These are phyloP conservation scores for Echinarachnius parma DNA, from an alignment of 53 echinoderm and acorn worm genomes.

Conservation along the genomic window DNA sequence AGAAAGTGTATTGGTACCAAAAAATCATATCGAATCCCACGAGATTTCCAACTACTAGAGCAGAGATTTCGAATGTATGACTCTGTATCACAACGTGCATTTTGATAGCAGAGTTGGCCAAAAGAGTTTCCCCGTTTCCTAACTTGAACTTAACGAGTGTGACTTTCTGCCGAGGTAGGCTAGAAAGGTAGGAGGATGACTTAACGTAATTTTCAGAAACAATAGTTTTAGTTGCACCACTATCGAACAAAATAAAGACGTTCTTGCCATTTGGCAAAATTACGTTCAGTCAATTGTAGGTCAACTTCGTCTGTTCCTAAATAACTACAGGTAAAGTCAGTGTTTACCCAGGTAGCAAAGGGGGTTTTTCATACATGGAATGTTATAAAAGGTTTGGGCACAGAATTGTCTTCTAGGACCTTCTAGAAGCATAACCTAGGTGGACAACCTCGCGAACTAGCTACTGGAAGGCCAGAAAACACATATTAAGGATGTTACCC, in stretches of 20 bases:
- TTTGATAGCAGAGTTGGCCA: background rate
- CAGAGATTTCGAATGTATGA: conserved; percentile 15
- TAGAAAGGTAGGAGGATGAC: conserved; percentile 13
- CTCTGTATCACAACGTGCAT: background rate
- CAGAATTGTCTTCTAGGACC: too few relatives aligned
- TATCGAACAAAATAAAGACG: conserved; percentile 39
- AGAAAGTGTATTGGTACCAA: conserved; percentile 29
- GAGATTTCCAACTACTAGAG: conserved; percentile 2
- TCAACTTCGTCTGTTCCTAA: too few relatives aligned
- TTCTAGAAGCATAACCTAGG: too few relatives aligned
- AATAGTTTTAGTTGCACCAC: conserved; percentile 41
- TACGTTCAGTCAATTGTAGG: too few relatives aligned
- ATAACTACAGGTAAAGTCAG: conserved; percentile 2
- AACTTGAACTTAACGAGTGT: background rate
- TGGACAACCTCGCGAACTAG: too few relatives aligned
- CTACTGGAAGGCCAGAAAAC: too few relatives aligned
- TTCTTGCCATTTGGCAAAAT: conserved; percentile 29
- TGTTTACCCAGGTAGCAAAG: too few relatives aligned
- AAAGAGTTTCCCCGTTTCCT: conserved; percentile 15
- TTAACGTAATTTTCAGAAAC: background rate
- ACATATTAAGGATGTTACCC: too few relatives aligned
- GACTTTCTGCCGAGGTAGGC: background rate
- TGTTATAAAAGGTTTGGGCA: too few relatives aligned
- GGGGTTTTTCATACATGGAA: too few relatives aligned
- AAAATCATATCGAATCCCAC: conserved; percentile 26